Evolutionary conservation across 1,140 invertebrate genomes (phyloP).

Genomic region (Zelostemma sp.): DNA sequence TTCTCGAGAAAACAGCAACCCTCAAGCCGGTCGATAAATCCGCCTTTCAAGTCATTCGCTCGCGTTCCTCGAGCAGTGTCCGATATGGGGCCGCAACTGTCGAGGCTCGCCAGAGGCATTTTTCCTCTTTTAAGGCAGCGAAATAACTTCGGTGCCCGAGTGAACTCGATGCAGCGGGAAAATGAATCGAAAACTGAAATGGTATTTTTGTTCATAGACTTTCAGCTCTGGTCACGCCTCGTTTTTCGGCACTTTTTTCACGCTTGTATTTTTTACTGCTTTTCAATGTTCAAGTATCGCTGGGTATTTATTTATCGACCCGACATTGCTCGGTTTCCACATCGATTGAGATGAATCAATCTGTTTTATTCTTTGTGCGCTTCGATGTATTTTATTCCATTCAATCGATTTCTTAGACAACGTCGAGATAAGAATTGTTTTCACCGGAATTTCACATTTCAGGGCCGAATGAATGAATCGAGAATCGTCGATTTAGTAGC

Average conservation of each 20-base stretch:
- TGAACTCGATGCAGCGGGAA: neutral
- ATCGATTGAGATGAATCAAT: too few species aligned
- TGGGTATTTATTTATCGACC: neutral
- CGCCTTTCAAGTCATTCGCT: slow-evolving; percentile 47
- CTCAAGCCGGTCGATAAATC: slow-evolving; percentile 46
- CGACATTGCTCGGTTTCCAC: too few species aligned
- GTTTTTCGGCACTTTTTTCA: too few species aligned
- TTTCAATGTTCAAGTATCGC: too few species aligned
- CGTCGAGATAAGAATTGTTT: too few species aligned
- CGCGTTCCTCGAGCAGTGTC: slow-evolving; percentile 55
- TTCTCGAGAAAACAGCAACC: slow-evolving; percentile 19
- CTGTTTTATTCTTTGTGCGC: too few species aligned
- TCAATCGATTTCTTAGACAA: too few species aligned
- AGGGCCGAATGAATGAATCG: too few species aligned
- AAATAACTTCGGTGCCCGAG: neutral
- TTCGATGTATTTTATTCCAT: too few species aligned
- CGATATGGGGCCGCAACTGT: slow-evolving; percentile 66
- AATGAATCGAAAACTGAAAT: neutral
- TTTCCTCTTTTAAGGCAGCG: slow-evolving; percentile 33
- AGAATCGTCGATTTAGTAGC: slow-evolving; percentile 6
- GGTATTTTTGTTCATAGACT: neutral
- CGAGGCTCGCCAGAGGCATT: slow-evolving; percentile 36
- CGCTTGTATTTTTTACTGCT: too few species aligned
- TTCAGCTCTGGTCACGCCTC: neutral
- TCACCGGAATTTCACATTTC: too few species aligned